phyloP scores from a whole-genome alignment of 2,797 vertebrate genomes.

The Tauraco hartlaubi region DNA sequence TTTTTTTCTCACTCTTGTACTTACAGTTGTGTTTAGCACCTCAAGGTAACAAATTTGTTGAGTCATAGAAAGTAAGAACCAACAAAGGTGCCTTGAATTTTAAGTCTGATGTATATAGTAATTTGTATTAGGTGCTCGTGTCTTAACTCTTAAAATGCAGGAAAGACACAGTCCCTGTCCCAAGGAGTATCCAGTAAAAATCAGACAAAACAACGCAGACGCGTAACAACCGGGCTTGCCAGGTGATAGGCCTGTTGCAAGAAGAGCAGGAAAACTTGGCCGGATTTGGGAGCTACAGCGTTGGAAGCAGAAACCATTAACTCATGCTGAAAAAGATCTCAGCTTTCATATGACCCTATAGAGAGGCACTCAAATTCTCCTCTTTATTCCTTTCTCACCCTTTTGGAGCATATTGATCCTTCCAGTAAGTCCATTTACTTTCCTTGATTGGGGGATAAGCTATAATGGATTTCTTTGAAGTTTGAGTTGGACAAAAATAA shows the following conservation, averaged over 20 bases:
- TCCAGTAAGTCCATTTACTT: neutral
- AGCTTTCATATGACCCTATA: neutral
- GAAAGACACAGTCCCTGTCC: neutral
- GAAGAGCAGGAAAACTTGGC: neutral
- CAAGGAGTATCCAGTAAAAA: neutral
- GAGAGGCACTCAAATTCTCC: neutral
- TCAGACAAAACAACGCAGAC: neutral
- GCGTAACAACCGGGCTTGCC: neutral
- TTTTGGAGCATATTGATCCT: neutral
- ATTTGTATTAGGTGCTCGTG: rapidly evolving
- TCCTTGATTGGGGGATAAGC: neutral
- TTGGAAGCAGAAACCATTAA: neutral
- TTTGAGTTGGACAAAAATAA: conserved; percentile 25
- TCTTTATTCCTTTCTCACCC: neutral
- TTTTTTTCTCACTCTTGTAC: neutral
- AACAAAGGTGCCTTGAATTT: conserved; percentile 21
- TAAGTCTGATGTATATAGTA: neutral
- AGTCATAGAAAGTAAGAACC: conserved; percentile 48
- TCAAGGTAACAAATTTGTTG: conserved; percentile 48
- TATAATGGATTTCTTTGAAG: conserved; percentile 2
- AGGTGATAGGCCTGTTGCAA: neutral
- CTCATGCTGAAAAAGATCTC: neutral
- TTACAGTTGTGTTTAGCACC: neutral
- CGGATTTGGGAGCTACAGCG: neutral
- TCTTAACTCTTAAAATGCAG: neutral